Evolutionary conservation across 2,797 vertebrate species (phyloP), one percentile per base, ranked within the genome.

Genomic region (Enteromius mattozi): DNA sequence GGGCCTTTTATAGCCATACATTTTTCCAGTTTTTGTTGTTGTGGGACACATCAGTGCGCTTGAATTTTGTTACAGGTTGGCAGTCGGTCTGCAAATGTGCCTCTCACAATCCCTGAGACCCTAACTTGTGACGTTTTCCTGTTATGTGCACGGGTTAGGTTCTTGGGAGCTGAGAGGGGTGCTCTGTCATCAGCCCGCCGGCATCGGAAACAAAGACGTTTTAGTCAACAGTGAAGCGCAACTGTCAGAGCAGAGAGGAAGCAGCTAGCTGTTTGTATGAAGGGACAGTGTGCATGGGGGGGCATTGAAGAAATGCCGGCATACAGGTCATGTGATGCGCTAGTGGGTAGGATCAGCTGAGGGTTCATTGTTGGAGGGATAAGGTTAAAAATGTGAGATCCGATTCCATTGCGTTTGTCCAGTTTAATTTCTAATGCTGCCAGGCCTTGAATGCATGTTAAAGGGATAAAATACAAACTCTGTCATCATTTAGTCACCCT

Each of bases 61-160:
- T 78, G 35, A 71, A 71, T 85, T 81, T 79, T 85, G 63, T 85
- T 88, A 17, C 88, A 88, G 87, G 87, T 87, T 85, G 70, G 83
- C 63, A 49, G 82, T 40, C 70, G 78, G 19, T 76, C 84, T 88
- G 82, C 71, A 91, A 88, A 93, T 92, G 98, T 93, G 94, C 96
- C 96, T 96, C 96, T 96, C 98, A 94, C 97, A 94, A 95, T 99
- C 98, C 98, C 98, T 99, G 98, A 99, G 98, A 99, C 98, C 98
- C 98, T 99, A 99, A 99, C 98, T 99, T 99, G 98, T 99, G 98
- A 99, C 97, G 98, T 98, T 98, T 96, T 96, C 96, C 94, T 96
- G 96, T 96, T 95, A 96, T 98, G 97, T 98, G 97, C 98, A 99
- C 97, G 97, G 97, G 98, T 98, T 99, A 97, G 98, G 97, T 96